Evolutionary conservation across 92 coral and sea anemone species (phyloP).

Genomic region (Porites cylindrica): DNA sequence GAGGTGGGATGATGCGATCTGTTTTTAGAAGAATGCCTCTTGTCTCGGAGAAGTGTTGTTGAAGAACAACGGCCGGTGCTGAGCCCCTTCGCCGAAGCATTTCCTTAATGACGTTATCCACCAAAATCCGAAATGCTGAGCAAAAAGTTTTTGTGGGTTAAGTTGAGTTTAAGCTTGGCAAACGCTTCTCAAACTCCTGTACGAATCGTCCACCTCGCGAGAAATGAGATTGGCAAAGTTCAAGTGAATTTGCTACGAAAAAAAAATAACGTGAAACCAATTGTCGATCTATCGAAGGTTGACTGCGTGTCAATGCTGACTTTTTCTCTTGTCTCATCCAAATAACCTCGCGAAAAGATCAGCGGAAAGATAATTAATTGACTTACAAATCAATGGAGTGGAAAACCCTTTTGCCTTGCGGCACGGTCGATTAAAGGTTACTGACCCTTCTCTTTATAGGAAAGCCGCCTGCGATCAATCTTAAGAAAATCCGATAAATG

Average conservation of each 20-base stretch:
- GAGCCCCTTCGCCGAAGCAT: conserved; percentile 90
- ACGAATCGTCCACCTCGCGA: neutral
- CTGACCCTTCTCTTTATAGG: conserved; percentile 8
- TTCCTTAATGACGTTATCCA: neutral
- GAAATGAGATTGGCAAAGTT: neutral
- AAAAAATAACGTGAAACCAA: neutral
- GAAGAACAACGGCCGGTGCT: conserved; percentile 86
- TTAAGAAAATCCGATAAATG: neutral
- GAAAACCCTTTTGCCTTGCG: conserved; percentile 24
- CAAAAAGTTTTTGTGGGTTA: neutral
- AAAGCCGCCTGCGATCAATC: conserved; percentile 27
- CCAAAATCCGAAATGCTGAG: neutral
- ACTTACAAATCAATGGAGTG: conserved; percentile 15
- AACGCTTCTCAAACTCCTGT: neutral
- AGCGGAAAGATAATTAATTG: conserved; percentile 29
- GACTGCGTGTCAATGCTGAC: neutral
- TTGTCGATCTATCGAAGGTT: conserved; percentile 1
- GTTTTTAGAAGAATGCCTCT: conserved; percentile 28
- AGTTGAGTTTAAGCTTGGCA: neutral
- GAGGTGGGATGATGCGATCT: conserved; percentile 38
- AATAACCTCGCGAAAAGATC: conserved; percentile 26
- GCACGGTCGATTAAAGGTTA: conserved; percentile 16
- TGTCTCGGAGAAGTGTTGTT: conserved; percentile 72
- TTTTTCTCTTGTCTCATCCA: neutral
- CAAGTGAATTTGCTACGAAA: neutral